Evolutionary conservation across 1,140 invertebrate species (phyloP), one percentile per base, ranked within the genome.

Genomic region (Drosophila nigrodunni): DNA sequence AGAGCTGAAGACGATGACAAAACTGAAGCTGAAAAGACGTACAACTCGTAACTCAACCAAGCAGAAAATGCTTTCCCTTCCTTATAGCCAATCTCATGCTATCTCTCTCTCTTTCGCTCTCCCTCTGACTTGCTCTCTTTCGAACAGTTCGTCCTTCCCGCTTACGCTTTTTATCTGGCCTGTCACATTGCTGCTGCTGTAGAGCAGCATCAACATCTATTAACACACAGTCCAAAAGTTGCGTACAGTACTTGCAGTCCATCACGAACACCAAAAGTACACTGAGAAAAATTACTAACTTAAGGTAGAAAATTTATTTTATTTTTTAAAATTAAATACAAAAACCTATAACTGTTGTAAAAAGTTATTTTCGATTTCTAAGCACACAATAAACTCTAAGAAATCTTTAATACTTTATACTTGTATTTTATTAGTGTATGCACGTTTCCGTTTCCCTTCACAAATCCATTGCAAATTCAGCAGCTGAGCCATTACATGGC

Each of bases 1-100:
- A 30, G 15, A 39, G 34, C 7, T 35, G 10, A 11, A 52, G 50
- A 52, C n/a, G 52, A 39, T 37, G 52, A 39, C 35, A 4, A 50
- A 55, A 55, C 60, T 61, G 30, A 30, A 35, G 30, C 43, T 39
- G 37, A 30, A 21, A 52, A 43, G 50, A 58, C 35, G 39, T 50
- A 73, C 37, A 60, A 39, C 64, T 41, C 52, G 68, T 73, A 58
- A 70, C 39, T 74, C 64, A 74, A 50, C 64, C 71, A 74, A 74
- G 64, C 47, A 74, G 71, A 67, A 74, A 74, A 72, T 60, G 39
- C 62, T 52, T 10, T 3, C 11, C 7, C 47, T 37, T 8, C 21
- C 62, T 55, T 34, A 18, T 6, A 43, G 4, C 41, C n/a, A 34
- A 5, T 7, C 13, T 25, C 10, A 41, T 11, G 3, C 4, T 4